These are phyloP conservation scores for Gallinago media DNA, from an alignment of 2,113 vertebrate species.

Conservation along the genomic window DNA sequence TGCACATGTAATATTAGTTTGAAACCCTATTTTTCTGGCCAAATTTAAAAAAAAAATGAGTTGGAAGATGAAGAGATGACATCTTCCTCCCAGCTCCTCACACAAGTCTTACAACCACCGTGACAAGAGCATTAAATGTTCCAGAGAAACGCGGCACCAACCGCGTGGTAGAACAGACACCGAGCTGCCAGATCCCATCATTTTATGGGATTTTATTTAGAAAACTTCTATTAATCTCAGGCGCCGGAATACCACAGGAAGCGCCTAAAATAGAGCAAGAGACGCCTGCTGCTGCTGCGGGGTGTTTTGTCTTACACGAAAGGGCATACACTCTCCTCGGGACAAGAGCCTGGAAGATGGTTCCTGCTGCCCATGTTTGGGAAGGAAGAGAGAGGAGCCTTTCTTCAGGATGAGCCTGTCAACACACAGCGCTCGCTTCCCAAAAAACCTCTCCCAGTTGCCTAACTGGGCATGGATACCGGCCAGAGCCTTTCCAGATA, in stretches of 20 bases:
- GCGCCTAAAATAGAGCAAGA: constrained; percentile 1
- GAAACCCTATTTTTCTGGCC: neutral
- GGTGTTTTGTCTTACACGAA: neutral
- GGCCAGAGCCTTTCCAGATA: neutral
- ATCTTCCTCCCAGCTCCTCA: neutral
- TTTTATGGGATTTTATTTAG: neutral
- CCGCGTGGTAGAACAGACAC: accelerated
- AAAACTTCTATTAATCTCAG: neutral
- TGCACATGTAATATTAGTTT: neutral
- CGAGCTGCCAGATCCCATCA: accelerated
- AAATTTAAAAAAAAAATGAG: neutral
- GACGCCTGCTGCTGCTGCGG: neutral
- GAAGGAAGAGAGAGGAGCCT: neutral
- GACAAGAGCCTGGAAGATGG: neutral
- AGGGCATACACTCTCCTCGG: neutral
- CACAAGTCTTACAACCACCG: accelerated
- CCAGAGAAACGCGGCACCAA: neutral
- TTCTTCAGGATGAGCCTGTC: neutral
- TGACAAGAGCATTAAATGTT: neutral
- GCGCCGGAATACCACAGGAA: neutral
- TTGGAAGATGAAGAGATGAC: neutral
- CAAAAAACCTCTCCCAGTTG: neutral
- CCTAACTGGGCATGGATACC: neutral
- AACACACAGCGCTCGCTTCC: neutral
- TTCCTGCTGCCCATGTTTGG: constrained; percentile 60